Evolutionary conservation across 2,888 invertebrate species (phyloP), one percentile per base, ranked within the genome.

Genomic region (Carterocephalus palaemon): DNA sequence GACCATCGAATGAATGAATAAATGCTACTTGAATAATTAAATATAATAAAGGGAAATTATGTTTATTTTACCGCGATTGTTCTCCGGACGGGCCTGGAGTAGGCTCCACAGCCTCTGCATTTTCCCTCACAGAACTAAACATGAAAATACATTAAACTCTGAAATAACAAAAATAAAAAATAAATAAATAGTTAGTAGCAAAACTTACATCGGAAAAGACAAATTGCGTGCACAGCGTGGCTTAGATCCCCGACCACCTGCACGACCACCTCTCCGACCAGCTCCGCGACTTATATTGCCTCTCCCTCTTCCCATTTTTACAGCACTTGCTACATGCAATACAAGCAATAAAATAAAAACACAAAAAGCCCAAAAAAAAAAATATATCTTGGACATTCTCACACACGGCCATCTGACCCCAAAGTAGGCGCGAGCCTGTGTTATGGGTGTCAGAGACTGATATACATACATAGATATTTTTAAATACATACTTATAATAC

Each of bases 1-100:
- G n/a, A n/a, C n/a, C n/a, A 34, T 22, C 23, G 22, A 39, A 39
- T 29, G 28, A 40, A 40, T 32, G 23, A 34, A 34, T 34, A 15
- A 22, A 34, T 34, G 34, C 22, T 19, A 10, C 22, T 34, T 34
- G 22, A 20, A 20, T 15, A 9, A 20, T 20, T 34, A 20, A 12
- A 20, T 34, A 12, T 1, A 20, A 19, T 34, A 12, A 34, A 10
- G 7, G n/a, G n/a, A n/a, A n/a, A 34, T 8, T 16, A 20, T 15
- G 34, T 34, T 22, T 8, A 34, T 34, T 34, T 34, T 34, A 34
- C 34, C 22, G 22, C 23, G 20, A 22, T 34, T 22, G 22, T 12
- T 3, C 34, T 22, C 8, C 23, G 13, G 22, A 20, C 34, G 23
- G 34, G 12, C 34, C 34, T 20, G 3, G 34, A 34, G 34, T 34